These are phyloP conservation scores for Hydractinia echinata DNA, from an alignment of 30 jellyfish, hydroid and myxozoan genomes.

Conservation along the genomic window DNA sequence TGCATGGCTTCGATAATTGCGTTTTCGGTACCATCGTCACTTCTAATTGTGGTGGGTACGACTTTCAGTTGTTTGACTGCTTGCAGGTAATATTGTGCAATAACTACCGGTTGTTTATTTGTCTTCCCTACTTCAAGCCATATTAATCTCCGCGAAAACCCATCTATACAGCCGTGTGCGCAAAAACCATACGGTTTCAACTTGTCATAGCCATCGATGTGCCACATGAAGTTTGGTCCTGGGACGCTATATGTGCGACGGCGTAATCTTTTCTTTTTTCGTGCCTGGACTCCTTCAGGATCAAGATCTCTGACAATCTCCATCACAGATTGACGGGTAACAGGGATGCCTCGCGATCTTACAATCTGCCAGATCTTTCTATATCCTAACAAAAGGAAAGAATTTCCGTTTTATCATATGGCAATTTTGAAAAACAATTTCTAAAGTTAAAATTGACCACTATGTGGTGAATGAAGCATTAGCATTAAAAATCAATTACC, in stretches of 20 bases:
- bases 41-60: constrained; percentile 33
- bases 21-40: constrained; percentile 57
- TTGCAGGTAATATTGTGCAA: constrained; percentile 34
- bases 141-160: not conserved
- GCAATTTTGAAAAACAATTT: no score
- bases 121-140: constrained; percentile 44
- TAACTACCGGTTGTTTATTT: constrained; percentile 32
- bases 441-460: no score
- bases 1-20: constrained; percentile 38
- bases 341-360: no score
- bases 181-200: constrained; percentile 16
- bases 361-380: no score
- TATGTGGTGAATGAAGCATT: no score
- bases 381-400: no score
- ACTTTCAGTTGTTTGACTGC: constrained; percentile 51
- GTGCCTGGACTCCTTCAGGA: constrained; percentile 26
- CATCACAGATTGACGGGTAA: no score
- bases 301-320: no score
- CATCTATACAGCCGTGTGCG: no score
- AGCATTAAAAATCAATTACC: no score
- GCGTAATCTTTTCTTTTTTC: constrained; percentile 21
- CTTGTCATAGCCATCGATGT: constrained; percentile 50
- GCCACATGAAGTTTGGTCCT: constrained; percentile 53
- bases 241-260: constrained; percentile 38
- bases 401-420: no score